Evolutionary conservation across 2,797 vertebrate genomes (phyloP), one percentile per base, ranked within the genome.

Genomic region (Hydrocynus forskahlii): DNA sequence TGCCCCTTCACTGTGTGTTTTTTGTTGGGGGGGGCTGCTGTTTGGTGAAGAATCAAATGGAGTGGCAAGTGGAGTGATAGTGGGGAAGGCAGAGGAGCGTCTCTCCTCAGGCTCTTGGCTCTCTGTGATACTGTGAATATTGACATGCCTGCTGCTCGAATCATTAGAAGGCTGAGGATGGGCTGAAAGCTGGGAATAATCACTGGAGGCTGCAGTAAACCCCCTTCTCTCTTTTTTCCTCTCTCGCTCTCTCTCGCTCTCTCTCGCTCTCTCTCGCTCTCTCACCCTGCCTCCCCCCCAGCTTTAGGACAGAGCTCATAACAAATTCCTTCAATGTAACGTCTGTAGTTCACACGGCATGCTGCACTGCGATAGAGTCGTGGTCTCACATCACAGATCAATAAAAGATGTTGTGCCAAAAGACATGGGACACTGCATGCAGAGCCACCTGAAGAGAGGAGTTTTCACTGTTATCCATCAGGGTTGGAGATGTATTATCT

Each of bases 161-260:
- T 89, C 88, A 86, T 87, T 84, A 89, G 84, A 84, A 78, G 80
- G 66, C 89, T 86, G 86, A 89, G 89, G 88, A 91, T 90, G 88
- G 89, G 81, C 90, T 88, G 88, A 88, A 87, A 84, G 87, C 23
- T 43, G 88, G 85, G 86, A 89, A 86, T 91, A 90, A 93, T 91
- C 90, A 91, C 89, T 89, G 90, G 91, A 93, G 91, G 89, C 90
- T 91, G 92, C 90, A 88, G 89, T 90, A 90, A 92, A 88, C 86
- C 43, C 10, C 43, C 10, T 8, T 45, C 43, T 45, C 7, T 45
- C 43, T 45, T 8, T 45, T 81, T 89, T 89, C 91, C 88, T 87
- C 90, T 85, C 87, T 87, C 64, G 67, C 6, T 13, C 13, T 17
- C 29, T n/a, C 59, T 17, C n/a, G 68, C 17, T 17, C 40, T 71